Evolutionary conservation across 2,888 invertebrate genomes (phyloP), one percentile per base, ranked within the genome.

Genomic region (Ormyrus labotus): DNA sequence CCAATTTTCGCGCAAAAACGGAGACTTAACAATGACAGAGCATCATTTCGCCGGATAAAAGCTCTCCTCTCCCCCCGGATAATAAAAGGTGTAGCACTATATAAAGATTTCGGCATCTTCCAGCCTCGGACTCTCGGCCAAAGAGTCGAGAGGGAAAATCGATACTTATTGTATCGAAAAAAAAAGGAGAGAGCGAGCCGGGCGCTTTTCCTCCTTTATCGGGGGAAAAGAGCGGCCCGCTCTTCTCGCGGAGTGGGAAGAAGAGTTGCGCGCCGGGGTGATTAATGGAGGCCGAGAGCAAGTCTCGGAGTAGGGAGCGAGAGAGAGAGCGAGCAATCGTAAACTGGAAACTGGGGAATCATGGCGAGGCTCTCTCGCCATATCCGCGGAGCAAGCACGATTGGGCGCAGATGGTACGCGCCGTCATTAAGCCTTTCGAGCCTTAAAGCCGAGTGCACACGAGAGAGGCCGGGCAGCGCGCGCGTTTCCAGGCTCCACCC

Each of bases 371-470:
- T 34, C 34, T 34, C 83, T 82, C 83, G 84, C 83, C 84, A 83
- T 84, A 79, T 78, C 83, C 83, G 63, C 71, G 83, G 82, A 81
- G 84, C 78, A 83, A 85, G 81, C 83, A 79, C 83, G 81, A 86
- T 86, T 85, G 85, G 84, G 83, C 87, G 85, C 89, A 89, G 89
- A 89, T 89, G 88, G 86, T 85, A 86, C 86, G 84, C 77, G 80
- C 78, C 81, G 78, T 82, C 82, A 82, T 82, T 82, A 81, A 82
- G 82, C 82, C 82, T 81, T 81, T 76, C 81, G 73, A 82, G 78
- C 82, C 78, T 82, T 81, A 82, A 76, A 82, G 74, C 81, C 60
- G 64, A 80, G 78, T 78, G 77, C 78, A 64, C 74, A 67, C 68
- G 55, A 63, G 55, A 63, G 34, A 13, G n/a, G 61, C 34, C 34